Percentiles rank a stretch among this genome's conserved stretches.
These are phyloP conservation scores for Carcharodon carcharias DNA, from an alignment of 2,797 vertebrate genomes.

Conservation along the genomic window DNA sequence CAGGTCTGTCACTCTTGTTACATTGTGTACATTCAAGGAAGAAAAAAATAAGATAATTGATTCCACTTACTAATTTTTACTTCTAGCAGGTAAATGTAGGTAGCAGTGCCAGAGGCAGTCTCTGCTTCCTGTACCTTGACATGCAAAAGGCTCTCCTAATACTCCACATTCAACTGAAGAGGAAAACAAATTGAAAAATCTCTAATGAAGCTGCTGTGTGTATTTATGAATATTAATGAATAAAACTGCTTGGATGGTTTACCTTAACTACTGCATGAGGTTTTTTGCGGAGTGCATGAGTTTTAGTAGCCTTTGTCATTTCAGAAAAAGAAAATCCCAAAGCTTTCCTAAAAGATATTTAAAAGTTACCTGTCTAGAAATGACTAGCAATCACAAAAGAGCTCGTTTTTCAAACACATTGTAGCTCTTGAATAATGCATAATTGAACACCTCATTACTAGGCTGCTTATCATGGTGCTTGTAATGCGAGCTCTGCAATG, in stretches of 20 bases:
- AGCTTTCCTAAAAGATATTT: constrained; percentile 75
- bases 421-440: constrained; percentile 60
- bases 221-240: constrained; percentile 99
- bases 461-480: constrained; percentile 48
- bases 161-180: constrained; percentile 91
- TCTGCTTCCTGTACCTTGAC: constrained; percentile 80
- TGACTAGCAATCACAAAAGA: constrained; percentile 45
- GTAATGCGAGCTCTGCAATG: constrained; percentile 54
- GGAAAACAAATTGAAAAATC: constrained; percentile 73
- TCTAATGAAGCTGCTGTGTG: constrained; percentile 99
- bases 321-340: constrained; percentile 64
- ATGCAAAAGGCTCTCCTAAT: constrained; percentile 86
- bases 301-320: constrained; percentile 84
- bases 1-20: constrained; percentile 98
- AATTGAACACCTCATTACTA: constrained; percentile 47
- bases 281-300: constrained; percentile 99
- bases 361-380: constrained; percentile 57
- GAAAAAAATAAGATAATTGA: constrained; percentile 80
- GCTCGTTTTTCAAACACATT: constrained; percentile 46
- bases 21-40: constrained; percentile 90
- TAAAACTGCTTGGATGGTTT: constrained; percentile 99
- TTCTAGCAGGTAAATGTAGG: constrained; percentile 87
- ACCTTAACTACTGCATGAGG: constrained; percentile 99
- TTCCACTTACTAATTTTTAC: constrained; percentile 94
- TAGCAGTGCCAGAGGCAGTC: constrained; percentile 72